Evolutionary conservation across 2,113 vertebrate species (phyloP).

Genomic region (Motacilla tschutschensis): DNA sequence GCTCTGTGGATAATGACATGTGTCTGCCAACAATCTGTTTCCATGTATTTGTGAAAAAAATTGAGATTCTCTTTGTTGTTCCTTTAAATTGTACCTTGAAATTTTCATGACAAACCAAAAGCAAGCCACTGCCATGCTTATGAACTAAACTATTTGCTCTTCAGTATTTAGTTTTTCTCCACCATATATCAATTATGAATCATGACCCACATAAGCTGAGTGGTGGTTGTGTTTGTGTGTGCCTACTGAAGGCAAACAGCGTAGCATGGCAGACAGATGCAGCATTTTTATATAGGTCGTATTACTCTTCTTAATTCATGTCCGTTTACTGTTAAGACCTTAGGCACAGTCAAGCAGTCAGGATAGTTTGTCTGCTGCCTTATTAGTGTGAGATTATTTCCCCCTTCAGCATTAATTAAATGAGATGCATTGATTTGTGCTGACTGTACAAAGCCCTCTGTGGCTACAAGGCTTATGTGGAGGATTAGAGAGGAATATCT

Average conservation of each 20-base stretch:
- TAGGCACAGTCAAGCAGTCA: conserved; percentile 38
- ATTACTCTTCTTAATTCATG: conserved; percentile 52
- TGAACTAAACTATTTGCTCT: neutral
- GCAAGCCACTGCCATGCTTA: neutral
- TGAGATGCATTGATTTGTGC: conserved; percentile 60
- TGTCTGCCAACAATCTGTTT: neutral
- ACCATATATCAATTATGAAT: neutral
- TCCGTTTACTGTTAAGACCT: conserved; percentile 55
- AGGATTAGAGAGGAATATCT: conserved; percentile 39
- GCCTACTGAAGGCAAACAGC: neutral
- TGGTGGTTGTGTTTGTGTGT: neutral
- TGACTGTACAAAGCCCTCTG: conserved; percentile 50
- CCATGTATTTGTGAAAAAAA: neutral
- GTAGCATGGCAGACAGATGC: neutral
- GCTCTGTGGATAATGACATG: neutral
- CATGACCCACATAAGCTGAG: neutral
- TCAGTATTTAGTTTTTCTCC: neutral
- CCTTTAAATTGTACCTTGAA: neutral
- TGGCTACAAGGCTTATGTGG: conserved; percentile 48
- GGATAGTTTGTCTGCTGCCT: conserved; percentile 58
- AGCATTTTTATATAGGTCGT: conserved; percentile 36
- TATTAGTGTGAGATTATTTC: conserved; percentile 67
- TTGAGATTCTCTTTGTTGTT: neutral
- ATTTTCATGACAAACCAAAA: neutral
- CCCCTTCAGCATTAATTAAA: conserved; percentile 68